Evolutionary conservation across 2,113 vertebrate genomes (phyloP).

Genomic region (Ondatra zibethicus): DNA sequence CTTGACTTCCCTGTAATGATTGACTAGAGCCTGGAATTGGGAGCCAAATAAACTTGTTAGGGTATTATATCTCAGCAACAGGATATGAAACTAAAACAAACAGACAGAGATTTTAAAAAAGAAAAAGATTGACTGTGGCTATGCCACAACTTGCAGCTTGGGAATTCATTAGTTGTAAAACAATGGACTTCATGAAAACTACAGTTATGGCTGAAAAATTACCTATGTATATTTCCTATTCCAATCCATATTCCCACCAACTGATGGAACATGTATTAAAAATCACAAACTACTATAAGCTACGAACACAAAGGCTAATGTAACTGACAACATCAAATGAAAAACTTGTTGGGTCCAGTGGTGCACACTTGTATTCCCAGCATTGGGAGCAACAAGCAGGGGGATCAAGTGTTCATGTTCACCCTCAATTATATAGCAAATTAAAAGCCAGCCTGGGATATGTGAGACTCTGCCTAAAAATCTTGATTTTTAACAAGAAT

Average conservation of each 20-base stretch:
- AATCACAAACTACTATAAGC: slow-evolving; percentile 9
- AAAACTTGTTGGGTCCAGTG: not conserved
- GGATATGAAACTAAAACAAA: not conserved
- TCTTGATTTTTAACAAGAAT: not conserved
- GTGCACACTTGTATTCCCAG: not conserved
- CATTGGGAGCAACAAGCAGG: not conserved
- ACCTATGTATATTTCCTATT: slow-evolving; percentile 11
- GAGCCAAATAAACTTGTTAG: not conserved
- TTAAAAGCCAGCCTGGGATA: not conserved
- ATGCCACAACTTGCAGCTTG: not conserved
- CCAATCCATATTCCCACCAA: not conserved
- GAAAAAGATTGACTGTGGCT: not conserved
- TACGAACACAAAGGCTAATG: slow-evolving; percentile 9
- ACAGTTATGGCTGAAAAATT: not conserved
- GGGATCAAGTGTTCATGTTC: not conserved
- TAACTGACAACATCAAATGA: not conserved
- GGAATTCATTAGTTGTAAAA: not conserved
- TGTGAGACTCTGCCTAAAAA: not conserved
- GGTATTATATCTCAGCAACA: not conserved
- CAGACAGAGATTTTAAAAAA: not conserved
- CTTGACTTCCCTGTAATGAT: not conserved
- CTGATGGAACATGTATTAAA: slow-evolving; percentile 29
- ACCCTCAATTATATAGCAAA: not conserved
- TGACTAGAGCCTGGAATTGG: not conserved
- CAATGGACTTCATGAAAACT: not conserved